A percentile compares a stretch with the other conserved stretches of the same genome.
Evolutionary conservation across 2,797 vertebrate genomes (phyloP).

Genomic region (Girardinus metallicus): DNA sequence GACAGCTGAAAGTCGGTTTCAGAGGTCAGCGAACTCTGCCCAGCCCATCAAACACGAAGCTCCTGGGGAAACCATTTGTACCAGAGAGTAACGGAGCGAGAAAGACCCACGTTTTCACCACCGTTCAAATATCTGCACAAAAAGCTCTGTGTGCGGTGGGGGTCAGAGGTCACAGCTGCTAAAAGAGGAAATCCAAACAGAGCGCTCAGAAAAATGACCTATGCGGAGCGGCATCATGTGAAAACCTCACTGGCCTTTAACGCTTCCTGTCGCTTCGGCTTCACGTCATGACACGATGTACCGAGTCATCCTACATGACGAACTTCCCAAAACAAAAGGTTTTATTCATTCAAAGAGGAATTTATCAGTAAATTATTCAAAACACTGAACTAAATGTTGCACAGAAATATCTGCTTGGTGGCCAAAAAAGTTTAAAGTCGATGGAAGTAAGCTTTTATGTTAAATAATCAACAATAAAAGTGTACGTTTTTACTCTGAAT

Average conservation of each 20-base stretch:
- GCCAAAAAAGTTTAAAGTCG: no score
- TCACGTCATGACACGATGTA: background rate
- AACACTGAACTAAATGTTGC: background rate
- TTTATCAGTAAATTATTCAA: background rate
- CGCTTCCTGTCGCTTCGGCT: constrained; percentile 44
- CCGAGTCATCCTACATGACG: constrained; percentile 1
- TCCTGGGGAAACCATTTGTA: constrained; percentile 39
- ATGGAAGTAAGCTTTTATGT: background rate
- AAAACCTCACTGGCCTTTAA: constrained; percentile 31
- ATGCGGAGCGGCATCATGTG: constrained; percentile 40
- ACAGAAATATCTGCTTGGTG: background rate
- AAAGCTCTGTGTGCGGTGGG: constrained; percentile 20
- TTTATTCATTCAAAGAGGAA: background rate
- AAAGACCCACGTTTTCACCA: constrained; percentile 43
- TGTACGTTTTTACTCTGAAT: background rate
- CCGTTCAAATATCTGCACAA: constrained; percentile 44
- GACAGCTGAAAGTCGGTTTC: background rate
- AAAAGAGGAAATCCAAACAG: constrained; percentile 60
- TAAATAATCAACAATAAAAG: background rate
- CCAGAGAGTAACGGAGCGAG: background rate
- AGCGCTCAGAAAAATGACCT: constrained; percentile 42
- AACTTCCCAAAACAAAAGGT: background rate
- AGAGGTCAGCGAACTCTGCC: constrained; percentile 39
- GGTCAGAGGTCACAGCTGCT: constrained; percentile 68
- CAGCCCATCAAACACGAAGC: constrained; percentile 25